Base-by-base conservation (phyloP, 2,888 invertebrate genomes). In the Podotricha telesiphe region DNA sequence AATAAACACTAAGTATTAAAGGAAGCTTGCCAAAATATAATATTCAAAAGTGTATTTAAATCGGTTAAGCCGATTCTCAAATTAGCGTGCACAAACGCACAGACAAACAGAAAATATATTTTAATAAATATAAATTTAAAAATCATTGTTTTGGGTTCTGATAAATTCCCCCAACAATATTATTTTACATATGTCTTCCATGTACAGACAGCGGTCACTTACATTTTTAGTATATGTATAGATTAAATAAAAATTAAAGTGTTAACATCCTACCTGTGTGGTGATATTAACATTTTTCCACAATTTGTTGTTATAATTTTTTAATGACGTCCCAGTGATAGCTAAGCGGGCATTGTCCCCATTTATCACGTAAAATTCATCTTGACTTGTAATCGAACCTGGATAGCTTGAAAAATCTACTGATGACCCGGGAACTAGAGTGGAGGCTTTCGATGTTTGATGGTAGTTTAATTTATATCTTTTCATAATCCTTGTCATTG, bases 351-450 rank as follows among this genome's bases (percentile, higher is more conserved):
- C 90, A 6, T 94, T 93, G 2, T 90, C 81, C 1, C 94, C 95
- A 80, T 80, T 94, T 79, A 97, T 88, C 15, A 95, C 86, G 81
- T 97, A 97, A 83, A 96, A 96, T 82, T 97, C 97, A 83, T 98
- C 97, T 64, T 96, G 96, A 42, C 97, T 97, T 48, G 96, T 95
- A 47, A 97, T 82, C 15, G 96, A 94, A 11, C 97, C 98, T 0
- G 98, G 98, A 84, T 97, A 98, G 0, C 97, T 96, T 0, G 97
- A 96, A 89, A 98, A 97, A 11, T 95, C 94, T 22, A 97, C 94
- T 4, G 95, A 94, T 50, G 93, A 92, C 0, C 96, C 96, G 0
- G 96, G 95, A 22, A 96, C 94, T 3, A 93, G 83, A 17, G 91
- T 87, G 58, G 89, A 86, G 56, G 82, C 81, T 59, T 88, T 88